These are phyloP conservation scores for Rhinoptilus africanus DNA, from an alignment of 2,113 vertebrate species.

Conservation along the genomic window DNA sequence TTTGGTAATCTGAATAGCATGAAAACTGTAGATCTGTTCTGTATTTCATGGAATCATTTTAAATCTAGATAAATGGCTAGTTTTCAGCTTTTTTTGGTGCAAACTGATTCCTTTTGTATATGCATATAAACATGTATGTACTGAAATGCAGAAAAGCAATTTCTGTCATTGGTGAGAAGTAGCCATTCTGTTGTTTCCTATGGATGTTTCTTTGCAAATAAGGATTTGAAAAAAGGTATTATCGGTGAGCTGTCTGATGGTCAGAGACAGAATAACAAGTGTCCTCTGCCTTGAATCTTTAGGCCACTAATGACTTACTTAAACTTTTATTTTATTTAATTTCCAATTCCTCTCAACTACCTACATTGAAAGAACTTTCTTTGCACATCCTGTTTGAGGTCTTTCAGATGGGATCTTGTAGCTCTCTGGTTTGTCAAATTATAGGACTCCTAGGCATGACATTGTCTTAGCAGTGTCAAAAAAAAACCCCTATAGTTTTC, in stretches of 20 bases:
- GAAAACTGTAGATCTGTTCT: not conserved
- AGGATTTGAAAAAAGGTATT: not conserved
- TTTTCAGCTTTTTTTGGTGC: not conserved
- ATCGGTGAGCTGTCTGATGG: not conserved
- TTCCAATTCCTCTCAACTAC: not conserved
- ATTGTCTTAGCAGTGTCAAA: not conserved
- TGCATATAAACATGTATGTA: not conserved
- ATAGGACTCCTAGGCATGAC: not conserved
- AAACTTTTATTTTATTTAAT: not conserved
- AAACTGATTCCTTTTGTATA: not conserved
- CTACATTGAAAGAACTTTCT: not conserved
- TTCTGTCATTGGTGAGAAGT: not conserved
- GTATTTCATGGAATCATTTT: not conserved
- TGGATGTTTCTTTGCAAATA: not conserved
- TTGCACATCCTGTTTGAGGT: not conserved
- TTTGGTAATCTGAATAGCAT: not conserved
- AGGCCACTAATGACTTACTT: not conserved
- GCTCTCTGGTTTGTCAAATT: not conserved
- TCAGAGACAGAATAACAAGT: not conserved
- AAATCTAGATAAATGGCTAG: not conserved
- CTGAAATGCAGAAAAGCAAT: not conserved
- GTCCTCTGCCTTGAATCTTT: not conserved
- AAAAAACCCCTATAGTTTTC: not conserved
- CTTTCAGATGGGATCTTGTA: not conserved
- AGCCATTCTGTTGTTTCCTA: not conserved